Evolutionary conservation across 2,888 invertebrate species (phyloP).

Genomic region (Parasteatoda lunata): DNA sequence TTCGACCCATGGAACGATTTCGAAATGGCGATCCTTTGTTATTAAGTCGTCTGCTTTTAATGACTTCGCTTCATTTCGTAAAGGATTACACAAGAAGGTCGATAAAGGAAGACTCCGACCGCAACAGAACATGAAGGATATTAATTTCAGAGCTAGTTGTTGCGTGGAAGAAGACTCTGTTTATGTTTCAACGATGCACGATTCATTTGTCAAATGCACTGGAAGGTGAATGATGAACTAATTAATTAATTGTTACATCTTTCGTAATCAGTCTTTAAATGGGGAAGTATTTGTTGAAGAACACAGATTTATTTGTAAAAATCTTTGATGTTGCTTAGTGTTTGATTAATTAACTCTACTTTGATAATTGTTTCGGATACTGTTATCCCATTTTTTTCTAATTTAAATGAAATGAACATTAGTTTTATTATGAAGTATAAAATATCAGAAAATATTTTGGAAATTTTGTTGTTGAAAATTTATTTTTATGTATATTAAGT

Average conservation of each 20-base stretch:
- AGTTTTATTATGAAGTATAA: too few relatives aligned
- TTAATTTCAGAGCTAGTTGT: slow-evolving; percentile 22
- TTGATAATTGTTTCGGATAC: too few relatives aligned
- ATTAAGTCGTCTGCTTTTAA: slow-evolving; percentile 54
- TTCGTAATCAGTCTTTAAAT: too few relatives aligned
- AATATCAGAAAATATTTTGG: too few relatives aligned
- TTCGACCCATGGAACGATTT: slow-evolving; percentile 42
- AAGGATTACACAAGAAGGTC: slow-evolving; percentile 16
- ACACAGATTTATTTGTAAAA: too few relatives aligned
- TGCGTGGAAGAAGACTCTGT: neutral
- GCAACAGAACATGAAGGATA: slow-evolving; percentile 34
- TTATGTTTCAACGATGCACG: slow-evolving; percentile 15
- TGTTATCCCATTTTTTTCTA: too few relatives aligned
- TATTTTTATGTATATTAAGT: too few relatives aligned
- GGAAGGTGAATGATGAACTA: neutral
- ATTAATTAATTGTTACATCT: neutral
- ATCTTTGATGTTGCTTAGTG: too few relatives aligned
- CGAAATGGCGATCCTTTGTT: slow-evolving; percentile 45
- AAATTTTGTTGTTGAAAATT: too few relatives aligned
- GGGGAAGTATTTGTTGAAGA: too few relatives aligned
- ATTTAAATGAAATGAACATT: too few relatives aligned
- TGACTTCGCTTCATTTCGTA: slow-evolving; percentile 50
- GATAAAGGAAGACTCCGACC: slow-evolving; percentile 17
- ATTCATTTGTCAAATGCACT: neutral
- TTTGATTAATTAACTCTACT: too few relatives aligned